Conservation (phyloP, 1,140 invertebrate species). For the Heliconius melpomene region DNA sequence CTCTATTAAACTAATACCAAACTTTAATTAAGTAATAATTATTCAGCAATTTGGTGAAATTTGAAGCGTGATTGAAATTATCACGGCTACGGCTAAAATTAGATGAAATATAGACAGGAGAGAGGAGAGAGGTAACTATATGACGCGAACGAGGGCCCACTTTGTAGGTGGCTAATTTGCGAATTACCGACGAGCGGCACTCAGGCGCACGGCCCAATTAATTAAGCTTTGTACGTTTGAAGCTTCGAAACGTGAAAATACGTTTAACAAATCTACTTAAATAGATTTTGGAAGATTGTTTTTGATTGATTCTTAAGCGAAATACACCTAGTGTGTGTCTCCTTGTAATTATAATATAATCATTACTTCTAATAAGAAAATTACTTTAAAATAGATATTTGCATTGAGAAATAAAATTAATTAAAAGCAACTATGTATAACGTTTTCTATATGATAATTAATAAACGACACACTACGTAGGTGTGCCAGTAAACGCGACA, state of each 20-base stretch:
- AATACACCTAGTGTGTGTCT: not conserved
- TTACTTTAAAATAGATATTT: too few relatives aligned
- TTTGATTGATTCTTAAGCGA: not conserved
- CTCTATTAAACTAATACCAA: slow-evolving; percentile 6
- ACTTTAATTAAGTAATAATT: slow-evolving; percentile 9
- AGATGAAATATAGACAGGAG: slow-evolving; percentile 61
- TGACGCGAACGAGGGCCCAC: slow-evolving; percentile 57
- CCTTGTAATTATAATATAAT: too few relatives aligned
- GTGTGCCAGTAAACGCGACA: too few relatives aligned
- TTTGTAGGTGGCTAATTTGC: slow-evolving; percentile 67
- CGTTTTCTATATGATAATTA: too few relatives aligned
- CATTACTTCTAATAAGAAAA: too few relatives aligned
- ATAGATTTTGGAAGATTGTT: not conserved
- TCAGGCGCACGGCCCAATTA: slow-evolving; percentile 70
- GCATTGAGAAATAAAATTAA: too few relatives aligned
- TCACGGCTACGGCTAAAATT: slow-evolving; percentile 53
- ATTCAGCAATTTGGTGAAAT: slow-evolving; percentile 20
- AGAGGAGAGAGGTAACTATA: slow-evolving; percentile 54
- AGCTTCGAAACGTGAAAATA: slow-evolving; percentile 34
- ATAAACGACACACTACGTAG: too few relatives aligned
- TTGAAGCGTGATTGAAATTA: slow-evolving; percentile 45
- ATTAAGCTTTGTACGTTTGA: slow-evolving; percentile 63
- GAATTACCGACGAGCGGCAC: slow-evolving; percentile 70
- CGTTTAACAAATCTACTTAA: slow-evolving; percentile 12
- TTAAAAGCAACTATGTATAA: too few relatives aligned